Evolutionary conservation across 1,140 invertebrate species (phyloP), one percentile per base, ranked within the genome.

Genomic region (Ceratina calcarata): DNA sequence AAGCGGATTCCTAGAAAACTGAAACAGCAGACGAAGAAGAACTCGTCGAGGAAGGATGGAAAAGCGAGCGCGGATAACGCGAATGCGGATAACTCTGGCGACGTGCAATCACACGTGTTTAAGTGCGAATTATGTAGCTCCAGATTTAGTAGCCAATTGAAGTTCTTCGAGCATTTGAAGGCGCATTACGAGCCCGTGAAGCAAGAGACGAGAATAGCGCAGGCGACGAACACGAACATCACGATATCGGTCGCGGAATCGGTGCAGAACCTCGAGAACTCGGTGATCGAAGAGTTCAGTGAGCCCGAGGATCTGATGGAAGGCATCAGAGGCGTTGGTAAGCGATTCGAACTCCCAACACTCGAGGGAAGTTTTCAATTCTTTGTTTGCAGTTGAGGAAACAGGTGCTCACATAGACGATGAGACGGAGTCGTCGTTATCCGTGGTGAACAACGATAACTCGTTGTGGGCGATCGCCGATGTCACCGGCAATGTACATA

Each of bases 291-390:
- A 82, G 96, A 97, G 89, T 97, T 97, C 88, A 97, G 96, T 76
- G 96, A 97, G 85, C 95, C 96, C 0, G 96, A 97, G 91, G 96
- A 97, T 91, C 94, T 97, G 88, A 96, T 97, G 94, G 96, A 96
- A 88, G 96, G 96, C 79, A 96, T 96, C 78, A 93, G 96, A 75
- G 95, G 95, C 85, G 94, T 95, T 57, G 95, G 95, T 93, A 66
- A 86, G 91, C 13, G 13, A 45, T 8, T 45, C 37, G 37, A 45
- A 45, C 3, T 45, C 37, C 6, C 37, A 10, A 8, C 7, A 6
- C 37, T 45, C 37, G 37, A 45, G 10, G 8, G 37, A 10, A 45
- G 37, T 2, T 45, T 45, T n/a, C 7, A 57, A 57, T 57, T 57
- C 3, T 18, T 57, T 7, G 65, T 74, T 68, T 79, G 4, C 7